Conservation (phyloP, 2,797 vertebrate species). For the Chloroceryle amazona region DNA sequence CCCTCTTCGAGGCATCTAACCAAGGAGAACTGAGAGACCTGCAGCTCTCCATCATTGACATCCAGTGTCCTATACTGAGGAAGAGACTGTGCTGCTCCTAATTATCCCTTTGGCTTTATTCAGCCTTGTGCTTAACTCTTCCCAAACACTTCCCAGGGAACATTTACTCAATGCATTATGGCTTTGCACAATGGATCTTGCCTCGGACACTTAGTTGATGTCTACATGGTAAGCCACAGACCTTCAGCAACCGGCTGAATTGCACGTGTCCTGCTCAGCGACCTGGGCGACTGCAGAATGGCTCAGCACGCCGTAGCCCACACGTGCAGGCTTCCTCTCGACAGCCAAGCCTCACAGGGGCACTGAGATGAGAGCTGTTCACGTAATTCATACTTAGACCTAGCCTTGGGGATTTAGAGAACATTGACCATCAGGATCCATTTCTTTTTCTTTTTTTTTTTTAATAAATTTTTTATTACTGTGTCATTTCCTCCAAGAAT, state of each 20-base stretch:
- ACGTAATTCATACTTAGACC: background rate
- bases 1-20: background rate
- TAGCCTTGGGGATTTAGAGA: background rate
- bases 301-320: rapidly evolving
- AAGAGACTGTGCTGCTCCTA: background rate
- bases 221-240: background rate
- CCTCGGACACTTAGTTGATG: background rate
- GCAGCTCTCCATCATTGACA: background rate
- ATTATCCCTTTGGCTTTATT: background rate
- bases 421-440: background rate
- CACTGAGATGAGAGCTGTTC: background rate
- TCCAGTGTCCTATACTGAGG: background rate
- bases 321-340: rapidly evolving
- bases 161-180: background rate
- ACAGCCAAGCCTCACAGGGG: background rate
- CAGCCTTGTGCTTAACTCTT: background rate
- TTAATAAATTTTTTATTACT: background rate
- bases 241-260: background rate
- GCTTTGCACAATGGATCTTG: background rate
- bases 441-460: background rate
- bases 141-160: background rate
- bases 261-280: background rate
- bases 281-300: rapidly evolving
- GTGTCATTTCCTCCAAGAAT: background rate
- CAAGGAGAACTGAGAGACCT: background rate